Conservation (phyloP, 2,113 vertebrate genomes). For the Ceratotherium simum region DNA sequence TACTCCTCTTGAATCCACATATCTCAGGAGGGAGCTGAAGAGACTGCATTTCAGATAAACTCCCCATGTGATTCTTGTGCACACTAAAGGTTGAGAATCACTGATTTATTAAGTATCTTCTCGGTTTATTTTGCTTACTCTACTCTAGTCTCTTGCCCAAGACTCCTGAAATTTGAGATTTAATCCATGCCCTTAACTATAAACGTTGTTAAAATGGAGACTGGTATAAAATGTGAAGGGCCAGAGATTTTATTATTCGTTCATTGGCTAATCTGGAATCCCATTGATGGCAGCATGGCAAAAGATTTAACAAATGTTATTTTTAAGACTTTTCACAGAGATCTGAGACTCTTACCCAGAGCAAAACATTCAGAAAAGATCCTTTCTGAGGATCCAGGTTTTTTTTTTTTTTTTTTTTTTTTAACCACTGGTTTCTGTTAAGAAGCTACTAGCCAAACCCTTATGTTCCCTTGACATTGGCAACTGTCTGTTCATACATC, state of each 20-base stretch:
- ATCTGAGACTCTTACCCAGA: neutral
- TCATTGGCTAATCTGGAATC: constrained; percentile 2
- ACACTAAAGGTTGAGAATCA: neutral
- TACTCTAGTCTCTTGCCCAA: neutral
- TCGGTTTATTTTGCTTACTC: constrained; percentile 17
- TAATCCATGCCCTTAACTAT: constrained; percentile 32
- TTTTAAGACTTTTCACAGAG: constrained; percentile 19
- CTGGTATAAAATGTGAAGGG: constrained; percentile 11
- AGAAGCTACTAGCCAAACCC: neutral
- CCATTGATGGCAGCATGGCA: neutral
- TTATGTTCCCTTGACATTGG: neutral
- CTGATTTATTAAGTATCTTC: constrained; percentile 16
- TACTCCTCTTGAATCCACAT: neutral
- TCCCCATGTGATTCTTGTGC: neutral
- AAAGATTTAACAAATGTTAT: constrained; percentile 30
- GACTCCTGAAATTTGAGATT: constrained; percentile 31
- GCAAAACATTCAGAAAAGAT: constrained; percentile 22
- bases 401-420: neutral
- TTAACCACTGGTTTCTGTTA: neutral
- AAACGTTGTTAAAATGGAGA: constrained; percentile 44
- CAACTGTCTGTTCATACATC: neutral
- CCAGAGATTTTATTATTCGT: neutral
- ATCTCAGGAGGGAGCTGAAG: neutral
- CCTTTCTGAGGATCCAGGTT: neutral
- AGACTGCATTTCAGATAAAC: constrained; percentile 20